phyloP scores from a whole-genome alignment of 1,140 invertebrate genomes.

The Pomacea maculata region DNA sequence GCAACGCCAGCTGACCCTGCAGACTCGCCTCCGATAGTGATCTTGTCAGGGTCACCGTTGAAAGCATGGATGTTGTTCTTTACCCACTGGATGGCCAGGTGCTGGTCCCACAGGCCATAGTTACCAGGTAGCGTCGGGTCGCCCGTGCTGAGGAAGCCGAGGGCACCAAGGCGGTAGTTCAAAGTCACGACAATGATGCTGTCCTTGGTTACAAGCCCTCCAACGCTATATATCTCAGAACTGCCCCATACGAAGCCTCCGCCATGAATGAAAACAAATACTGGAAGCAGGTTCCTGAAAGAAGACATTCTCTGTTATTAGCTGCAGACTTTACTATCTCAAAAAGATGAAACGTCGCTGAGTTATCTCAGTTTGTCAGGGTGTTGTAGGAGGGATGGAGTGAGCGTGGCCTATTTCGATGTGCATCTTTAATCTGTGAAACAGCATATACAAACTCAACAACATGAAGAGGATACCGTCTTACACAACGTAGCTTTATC shows the following conservation, averaged over 20 bases:
- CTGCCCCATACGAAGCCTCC: slow-evolving; percentile 90
- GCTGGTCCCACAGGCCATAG: slow-evolving; percentile 70
- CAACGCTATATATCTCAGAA: slow-evolving; percentile 88
- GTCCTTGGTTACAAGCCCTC: slow-evolving; percentile 73
- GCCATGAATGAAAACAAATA: slow-evolving; percentile 96
- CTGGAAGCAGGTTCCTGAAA: slow-evolving; percentile 65
- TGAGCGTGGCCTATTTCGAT: no score
- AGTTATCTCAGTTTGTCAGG: no score
- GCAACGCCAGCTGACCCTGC: slow-evolving; percentile 54
- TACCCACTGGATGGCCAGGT: slow-evolving; percentile 77
- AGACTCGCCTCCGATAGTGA: slow-evolving; percentile 78
- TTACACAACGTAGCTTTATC: no score
- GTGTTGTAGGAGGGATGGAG: no score
- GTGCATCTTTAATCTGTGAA: no score
- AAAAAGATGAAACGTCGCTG: no score
- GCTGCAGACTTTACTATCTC: no score
- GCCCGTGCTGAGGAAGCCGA: slow-evolving; percentile 76
- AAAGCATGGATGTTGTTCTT: slow-evolving; percentile 76
- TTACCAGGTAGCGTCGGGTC: slow-evolving; percentile 51
- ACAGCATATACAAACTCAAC: no score
- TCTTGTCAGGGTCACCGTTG: slow-evolving; percentile 74
- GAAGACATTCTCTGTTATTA: no score
- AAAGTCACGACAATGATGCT: slow-evolving; percentile 83
- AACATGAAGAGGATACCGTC: no score
- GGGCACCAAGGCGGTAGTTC: slow-evolving; percentile 81